Evolutionary conservation across 2,888 invertebrate species (phyloP), one percentile per base, ranked within the genome.

Genomic region (Nasonovia ribisnigri): DNA sequence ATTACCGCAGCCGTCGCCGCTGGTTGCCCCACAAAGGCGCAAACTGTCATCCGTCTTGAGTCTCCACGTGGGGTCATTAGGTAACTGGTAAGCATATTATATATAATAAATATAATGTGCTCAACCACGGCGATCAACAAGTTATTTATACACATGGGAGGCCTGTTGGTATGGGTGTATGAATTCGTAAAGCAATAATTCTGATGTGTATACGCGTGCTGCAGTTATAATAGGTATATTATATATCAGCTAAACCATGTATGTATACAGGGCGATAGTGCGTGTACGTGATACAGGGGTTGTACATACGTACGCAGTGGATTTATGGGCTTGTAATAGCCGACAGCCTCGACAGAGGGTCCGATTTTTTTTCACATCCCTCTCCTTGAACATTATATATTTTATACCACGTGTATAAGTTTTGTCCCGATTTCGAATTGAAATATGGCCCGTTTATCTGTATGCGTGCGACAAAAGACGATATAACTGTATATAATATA

Each of bases 291-390:
- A 29, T 60, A 42, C 46, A 90, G 86, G 43, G 86, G 67, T 60
- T 42, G 92, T 46, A 48, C 8, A 48, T 42, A 36, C 26, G 46
- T n/a, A 36, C 51, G 57, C n/a, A 60, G 77, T 46, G 84, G 84
- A 93, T 93, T 93, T 93, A 93, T 93, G 92, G 92, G 89, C 88
- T 93, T 93, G 92, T 93, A 93, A 93, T 93, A 93, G 92, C 92
- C 88, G 92, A 93, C 92, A 93, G 84, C 92, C 92, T 54, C 84
- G 92, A 89, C 92, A 84, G 77, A 89, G 92, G 92, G 92, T 92
- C 88, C 88, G 77, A 89, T 89, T 93, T 89, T 88, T 92, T 77
- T 87, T 20, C 11, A 26, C 51, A 42, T 91, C 91, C 90, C 90
- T n/a, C 48, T 57, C 54, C 5, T 4, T 3, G 88, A 36, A 88